Evolutionary conservation across 2,888 invertebrate species (phyloP), one percentile per base, ranked within the genome.

Genomic region (Dasypolia templi): DNA sequence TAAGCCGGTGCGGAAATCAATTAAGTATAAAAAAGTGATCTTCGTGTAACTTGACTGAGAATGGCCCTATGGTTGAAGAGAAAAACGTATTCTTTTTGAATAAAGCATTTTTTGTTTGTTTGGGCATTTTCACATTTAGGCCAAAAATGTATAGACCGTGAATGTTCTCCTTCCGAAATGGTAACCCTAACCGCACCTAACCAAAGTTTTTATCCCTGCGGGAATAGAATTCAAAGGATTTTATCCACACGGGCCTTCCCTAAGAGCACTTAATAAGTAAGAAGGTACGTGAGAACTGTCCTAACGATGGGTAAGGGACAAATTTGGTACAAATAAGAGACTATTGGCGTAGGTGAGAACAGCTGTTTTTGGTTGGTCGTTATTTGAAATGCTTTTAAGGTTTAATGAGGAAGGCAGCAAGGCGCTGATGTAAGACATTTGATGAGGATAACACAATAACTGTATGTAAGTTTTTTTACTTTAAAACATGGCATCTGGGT

Each of bases 251-350:
- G 53, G 72, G 63, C 55, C 77, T 66, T 55, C 62, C 56, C 29
- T 72, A 76, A 82, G 72, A 66, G 72, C 67, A 81, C 65, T 84
- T 85, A 83, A 86, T 86, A 86, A 85, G 79, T 81, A 76, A 81
- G 72, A 77, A 86, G 85, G 77, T 83, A 83, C 86, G 86, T 86
- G 86, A 86, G 77, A 86, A 86, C 81, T 64, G 81, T 85, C 67
- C 53, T 73, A 86, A 86, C 72, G 76, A 79, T 75, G 69, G 71
- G 42, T 62, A 19, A 77, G 81, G 82, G 85, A 83, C 82, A 81
- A 86, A 86, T 86, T 82, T 78, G 76, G 69, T 56, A 82, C 73
- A 86, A 84, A 83, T 79, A 83, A 74, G 69, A 77, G 66, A 63
- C 65, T 76, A 72, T 79, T 75, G 75, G 63, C 39, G 42, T 61